Percentiles rank a stretch among this genome's conserved stretches.
Evolutionary conservation across 2,113 vertebrate genomes (phyloP).

Genomic region (Prionailurus bengalensis): DNA sequence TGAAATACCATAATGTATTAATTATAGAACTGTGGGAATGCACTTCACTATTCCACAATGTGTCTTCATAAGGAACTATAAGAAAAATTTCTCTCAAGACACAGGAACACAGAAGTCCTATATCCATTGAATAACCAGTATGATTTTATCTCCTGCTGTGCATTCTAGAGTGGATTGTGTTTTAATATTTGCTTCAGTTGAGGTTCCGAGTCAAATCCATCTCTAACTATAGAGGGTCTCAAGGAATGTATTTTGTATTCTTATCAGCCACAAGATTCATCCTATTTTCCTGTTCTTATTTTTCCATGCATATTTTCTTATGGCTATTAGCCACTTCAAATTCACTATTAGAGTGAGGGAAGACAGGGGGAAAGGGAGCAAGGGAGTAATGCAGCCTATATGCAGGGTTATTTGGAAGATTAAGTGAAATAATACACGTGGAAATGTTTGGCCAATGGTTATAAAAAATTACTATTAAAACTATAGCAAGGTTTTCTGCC

Average conservation of each 20-base stretch:
- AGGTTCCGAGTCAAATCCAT: background rate
- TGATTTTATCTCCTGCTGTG: background rate
- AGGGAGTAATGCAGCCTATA: background rate
- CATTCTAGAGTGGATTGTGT: background rate
- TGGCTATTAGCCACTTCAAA: background rate
- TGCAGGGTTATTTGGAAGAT: background rate
- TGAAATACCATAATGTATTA: background rate
- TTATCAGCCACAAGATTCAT: background rate
- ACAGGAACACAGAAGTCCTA: background rate
- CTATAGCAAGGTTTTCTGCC: background rate
- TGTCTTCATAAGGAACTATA: background rate
- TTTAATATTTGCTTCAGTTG: background rate
- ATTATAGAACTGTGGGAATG: background rate
- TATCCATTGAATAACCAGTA: background rate
- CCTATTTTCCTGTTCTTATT: background rate
- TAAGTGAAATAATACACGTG: background rate
- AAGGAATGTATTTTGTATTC: background rate
- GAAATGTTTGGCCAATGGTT: background rate
- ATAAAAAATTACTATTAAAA: background rate
- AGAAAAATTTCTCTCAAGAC: background rate
- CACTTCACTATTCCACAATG: background rate
- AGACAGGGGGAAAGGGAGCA: background rate
- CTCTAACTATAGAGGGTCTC: background rate
- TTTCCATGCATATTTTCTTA: constrained; percentile 11
- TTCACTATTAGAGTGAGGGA: background rate